These are phyloP conservation scores for Salpingus planirostris DNA, from an alignment of 2,888 invertebrate genomes.

Conservation along the genomic window DNA sequence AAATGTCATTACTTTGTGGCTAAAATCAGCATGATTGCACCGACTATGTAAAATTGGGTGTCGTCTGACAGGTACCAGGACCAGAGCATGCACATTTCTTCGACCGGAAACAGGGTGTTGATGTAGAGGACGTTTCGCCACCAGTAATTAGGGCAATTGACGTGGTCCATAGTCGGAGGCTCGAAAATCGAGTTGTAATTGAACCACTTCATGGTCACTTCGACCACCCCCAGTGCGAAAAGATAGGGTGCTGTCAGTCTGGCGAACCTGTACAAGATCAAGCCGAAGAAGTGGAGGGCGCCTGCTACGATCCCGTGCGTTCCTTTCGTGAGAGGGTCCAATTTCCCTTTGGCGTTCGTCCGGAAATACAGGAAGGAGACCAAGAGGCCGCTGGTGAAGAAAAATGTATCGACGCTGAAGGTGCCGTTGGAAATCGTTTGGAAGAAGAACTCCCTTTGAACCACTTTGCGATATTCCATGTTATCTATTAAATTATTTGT, in stretches of 20 bases:
- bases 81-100: conserved; percentile 88
- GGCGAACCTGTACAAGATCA: conserved; percentile 68
- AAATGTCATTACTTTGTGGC: conserved; percentile 49
- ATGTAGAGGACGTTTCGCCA: conserved; percentile 82
- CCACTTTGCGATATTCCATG: conserved; percentile 59
- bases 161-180: conserved; percentile 70
- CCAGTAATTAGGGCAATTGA: conserved; percentile 78
- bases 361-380: conserved; percentile 81
- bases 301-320: conserved; percentile 55
- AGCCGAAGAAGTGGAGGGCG: conserved; percentile 62
- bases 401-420: conserved; percentile 75
- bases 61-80: conserved; percentile 86
- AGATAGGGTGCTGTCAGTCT: conserved; percentile 75
- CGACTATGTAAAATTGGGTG: conserved; percentile 78
- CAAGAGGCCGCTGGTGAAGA: conserved; percentile 70
- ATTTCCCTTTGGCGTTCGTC: conserved; percentile 63
- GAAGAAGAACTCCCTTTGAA: conserved; percentile 70
- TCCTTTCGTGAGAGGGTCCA: conserved; percentile 57
- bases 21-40: conserved; percentile 70
- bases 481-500: conserved; percentile 47
- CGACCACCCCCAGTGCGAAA: conserved; percentile 73
- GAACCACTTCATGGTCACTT: conserved; percentile 82
- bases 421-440: conserved; percentile 73
- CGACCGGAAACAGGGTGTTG: conserved; percentile 75
- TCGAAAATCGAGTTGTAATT: conserved; percentile 74